phyloP scores from a whole-genome alignment of 2,888 invertebrate species.

The Leptopilina syphax region DNA sequence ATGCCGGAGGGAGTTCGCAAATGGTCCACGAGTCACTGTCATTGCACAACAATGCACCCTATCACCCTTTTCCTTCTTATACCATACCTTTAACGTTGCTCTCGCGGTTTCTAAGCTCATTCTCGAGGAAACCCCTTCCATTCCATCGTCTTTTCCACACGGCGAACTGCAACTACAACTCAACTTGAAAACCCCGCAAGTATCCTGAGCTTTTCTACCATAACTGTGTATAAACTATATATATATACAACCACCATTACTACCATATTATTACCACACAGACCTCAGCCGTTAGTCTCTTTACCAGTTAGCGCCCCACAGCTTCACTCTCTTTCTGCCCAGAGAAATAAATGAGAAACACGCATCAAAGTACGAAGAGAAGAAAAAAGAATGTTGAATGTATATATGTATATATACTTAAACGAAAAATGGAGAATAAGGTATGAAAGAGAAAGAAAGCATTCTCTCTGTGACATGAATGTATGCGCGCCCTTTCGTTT shows the following conservation, averaged over 20 bases:
- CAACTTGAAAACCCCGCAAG: conserved; percentile 53
- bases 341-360: conserved; percentile 68
- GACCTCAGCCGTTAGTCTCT: conserved; percentile 39
- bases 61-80: conserved; percentile 17
- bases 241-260: conserved; percentile 43
- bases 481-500: conserved; percentile 38
- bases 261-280: conserved; percentile 35
- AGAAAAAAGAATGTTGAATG: conserved; percentile 24
- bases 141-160: conserved; percentile 42
- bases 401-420: not conserved
- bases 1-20: conserved; percentile 64
- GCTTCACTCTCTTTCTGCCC: conserved; percentile 51
- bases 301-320: conserved; percentile 47
- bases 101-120: conserved; percentile 42
- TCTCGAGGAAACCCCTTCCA: conserved; percentile 8
- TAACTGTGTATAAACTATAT: too few relatives aligned
- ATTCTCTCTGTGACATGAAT: conserved; percentile 46
- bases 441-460: conserved; percentile 47
- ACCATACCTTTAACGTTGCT: conserved; percentile 40
- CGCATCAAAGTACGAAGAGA: conserved; percentile 65
- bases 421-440: conserved; percentile 53
- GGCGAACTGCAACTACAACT: conserved; percentile 46
- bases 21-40: conserved; percentile 69
- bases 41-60: conserved; percentile 68
- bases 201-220: conserved; percentile 42